These are phyloP conservation scores for Sturmia bella DNA, from an alignment of 2,888 invertebrate genomes.

Conservation along the genomic window DNA sequence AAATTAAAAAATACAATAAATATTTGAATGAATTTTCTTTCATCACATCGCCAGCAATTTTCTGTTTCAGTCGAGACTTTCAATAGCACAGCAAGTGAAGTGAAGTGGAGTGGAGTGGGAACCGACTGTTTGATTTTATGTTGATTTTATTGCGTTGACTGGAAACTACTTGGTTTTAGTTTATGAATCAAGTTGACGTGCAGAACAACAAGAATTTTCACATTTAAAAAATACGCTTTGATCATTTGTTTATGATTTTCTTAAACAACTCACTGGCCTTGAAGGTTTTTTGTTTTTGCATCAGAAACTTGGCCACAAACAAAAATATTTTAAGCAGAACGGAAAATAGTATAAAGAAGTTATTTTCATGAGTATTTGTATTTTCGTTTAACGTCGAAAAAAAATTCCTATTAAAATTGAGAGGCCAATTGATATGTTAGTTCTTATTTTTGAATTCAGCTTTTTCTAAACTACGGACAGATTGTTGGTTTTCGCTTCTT, in stretches of 20 bases:
- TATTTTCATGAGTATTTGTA: too few species aligned
- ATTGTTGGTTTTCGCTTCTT: conserved; percentile 2
- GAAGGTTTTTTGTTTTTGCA: conserved; percentile 17
- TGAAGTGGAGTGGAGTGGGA: neutral
- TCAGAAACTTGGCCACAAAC: conserved; percentile 19
- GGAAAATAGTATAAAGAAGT: too few species aligned
- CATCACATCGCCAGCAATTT: conserved; percentile 1
- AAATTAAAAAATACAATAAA: conserved; percentile 13
- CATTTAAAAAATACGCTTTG: conserved; percentile 20
- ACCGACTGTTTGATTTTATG: neutral
- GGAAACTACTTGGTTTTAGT: conserved; percentile 9
- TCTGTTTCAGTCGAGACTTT: neutral
- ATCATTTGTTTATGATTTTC: conserved; percentile 21
- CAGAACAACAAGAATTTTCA: conserved; percentile 38
- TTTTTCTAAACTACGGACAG: too few species aligned
- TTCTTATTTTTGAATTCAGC: too few species aligned
- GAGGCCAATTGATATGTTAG: neutral
- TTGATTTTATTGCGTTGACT: neutral
- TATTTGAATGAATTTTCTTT: conserved; percentile 56
- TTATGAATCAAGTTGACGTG: conserved; percentile 31
- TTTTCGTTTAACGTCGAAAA: too few species aligned
- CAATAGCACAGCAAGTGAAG: neutral
- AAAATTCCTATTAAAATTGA: too few species aligned
- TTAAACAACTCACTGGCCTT: conserved; percentile 46
- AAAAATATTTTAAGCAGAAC: neutral